Evolutionary conservation across 2,888 invertebrate genomes (phyloP).

Genomic region (Sylvicola cinctus): DNA sequence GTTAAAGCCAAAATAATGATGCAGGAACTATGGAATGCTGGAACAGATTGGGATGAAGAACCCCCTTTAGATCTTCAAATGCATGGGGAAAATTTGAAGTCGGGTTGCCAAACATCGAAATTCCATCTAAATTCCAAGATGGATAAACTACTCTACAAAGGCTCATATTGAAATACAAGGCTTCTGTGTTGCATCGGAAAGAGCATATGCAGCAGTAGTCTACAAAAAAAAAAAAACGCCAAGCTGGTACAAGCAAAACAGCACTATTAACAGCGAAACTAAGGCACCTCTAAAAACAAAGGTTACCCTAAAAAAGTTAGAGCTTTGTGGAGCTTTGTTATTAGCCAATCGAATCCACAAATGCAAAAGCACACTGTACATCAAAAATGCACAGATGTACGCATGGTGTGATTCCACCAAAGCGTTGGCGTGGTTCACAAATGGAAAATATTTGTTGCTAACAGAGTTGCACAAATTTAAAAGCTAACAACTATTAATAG

Average conservation of each 20-base stretch:
- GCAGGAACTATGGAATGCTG: constrained; percentile 6
- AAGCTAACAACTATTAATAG: neutral
- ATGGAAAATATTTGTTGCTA: constrained; percentile 2
- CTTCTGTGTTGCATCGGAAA: constrained; percentile 7
- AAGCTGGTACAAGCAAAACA: neutral
- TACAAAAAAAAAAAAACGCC: constrained; percentile 2
- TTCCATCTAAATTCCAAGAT: constrained; percentile 5
- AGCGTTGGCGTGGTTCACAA: constrained; percentile 12
- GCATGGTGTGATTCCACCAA: constrained; percentile 14
- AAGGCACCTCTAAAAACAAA: constrained; percentile 5
- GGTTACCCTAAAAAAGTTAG: too few species aligned
- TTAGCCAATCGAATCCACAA: too few species aligned
- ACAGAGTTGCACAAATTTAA: constrained; percentile 1
- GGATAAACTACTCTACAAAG: neutral
- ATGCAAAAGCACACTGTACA: constrained; percentile 3
- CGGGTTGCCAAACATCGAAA: neutral
- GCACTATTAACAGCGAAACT: constrained; percentile 5
- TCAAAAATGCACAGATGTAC: constrained; percentile 4
- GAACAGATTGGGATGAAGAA: constrained; percentile 7
- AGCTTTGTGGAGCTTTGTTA: too few species aligned
- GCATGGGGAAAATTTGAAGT: constrained; percentile 4
- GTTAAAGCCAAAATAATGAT: constrained; percentile 7
- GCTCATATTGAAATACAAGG: constrained; percentile 4
- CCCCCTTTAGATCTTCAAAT: constrained; percentile 2
- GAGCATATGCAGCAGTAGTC: constrained; percentile 4